Evolutionary conservation across 1,140 invertebrate genomes (phyloP).

Genomic region (Leptopilina boulardi): DNA sequence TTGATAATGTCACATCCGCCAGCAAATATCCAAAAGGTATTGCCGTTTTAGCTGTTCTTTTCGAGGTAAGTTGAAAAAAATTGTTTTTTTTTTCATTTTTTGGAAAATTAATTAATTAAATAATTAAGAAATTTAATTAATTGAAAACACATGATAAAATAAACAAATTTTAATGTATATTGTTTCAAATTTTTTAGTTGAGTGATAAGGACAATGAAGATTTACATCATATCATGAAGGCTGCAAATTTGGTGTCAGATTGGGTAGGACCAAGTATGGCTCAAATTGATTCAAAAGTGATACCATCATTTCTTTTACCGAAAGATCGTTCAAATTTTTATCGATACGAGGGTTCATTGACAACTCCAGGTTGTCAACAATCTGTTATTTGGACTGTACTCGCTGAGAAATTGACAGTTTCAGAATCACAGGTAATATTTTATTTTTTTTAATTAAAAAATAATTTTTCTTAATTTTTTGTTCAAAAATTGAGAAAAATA

Average conservation of each 20-base stretch:
- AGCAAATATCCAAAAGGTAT: conserved; percentile 79
- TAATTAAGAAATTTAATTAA: too few relatives aligned
- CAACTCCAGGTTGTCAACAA: conserved; percentile 85
- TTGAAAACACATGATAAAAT: too few relatives aligned
- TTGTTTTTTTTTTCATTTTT: neutral
- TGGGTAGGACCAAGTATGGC: conserved; percentile 49
- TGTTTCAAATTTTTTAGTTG: conserved; percentile 60
- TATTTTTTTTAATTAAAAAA: too few relatives aligned
- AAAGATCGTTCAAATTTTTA: conserved; percentile 78
- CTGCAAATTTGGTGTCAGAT: conserved; percentile 64
- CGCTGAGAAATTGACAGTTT: conserved; percentile 78
- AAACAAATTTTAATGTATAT: neutral
- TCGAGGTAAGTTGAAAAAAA: conserved; percentile 75
- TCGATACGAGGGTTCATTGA: conserved; percentile 85
- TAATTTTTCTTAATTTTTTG: too few relatives aligned
- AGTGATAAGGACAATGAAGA: conserved; percentile 73
- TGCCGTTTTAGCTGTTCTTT: conserved; percentile 83
- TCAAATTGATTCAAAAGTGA: conserved; percentile 61
- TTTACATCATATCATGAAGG: conserved; percentile 72
- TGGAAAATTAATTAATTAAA: neutral
- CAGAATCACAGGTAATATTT: conserved; percentile 76
- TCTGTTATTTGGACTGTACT: conserved; percentile 86
- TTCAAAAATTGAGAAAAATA: too few relatives aligned
- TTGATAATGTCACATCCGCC: conserved; percentile 77
- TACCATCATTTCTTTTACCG: conserved; percentile 76